Conservation (phyloP, 2,888 invertebrate species). For the Boloria euphrosyne region DNA sequence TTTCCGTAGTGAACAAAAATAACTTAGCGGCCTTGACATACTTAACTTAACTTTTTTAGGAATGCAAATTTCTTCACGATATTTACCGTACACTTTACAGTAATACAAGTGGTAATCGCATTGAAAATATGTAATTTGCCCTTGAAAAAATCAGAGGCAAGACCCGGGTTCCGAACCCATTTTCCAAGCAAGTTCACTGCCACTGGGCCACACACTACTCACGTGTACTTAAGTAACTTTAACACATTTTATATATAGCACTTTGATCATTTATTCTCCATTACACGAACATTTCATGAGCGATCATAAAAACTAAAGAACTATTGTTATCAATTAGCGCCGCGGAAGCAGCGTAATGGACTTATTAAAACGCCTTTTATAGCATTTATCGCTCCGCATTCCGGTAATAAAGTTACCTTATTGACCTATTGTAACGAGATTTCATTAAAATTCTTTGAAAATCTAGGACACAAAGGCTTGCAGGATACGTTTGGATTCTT, state of each 20-base stretch:
- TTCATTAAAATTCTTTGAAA: slow-evolving; percentile 11
- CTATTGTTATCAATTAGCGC: slow-evolving; percentile 33
- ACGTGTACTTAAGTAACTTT: too few species aligned
- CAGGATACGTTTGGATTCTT: neutral
- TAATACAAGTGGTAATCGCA: too few species aligned
- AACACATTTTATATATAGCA: too few species aligned
- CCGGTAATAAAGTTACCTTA: slow-evolving; percentile 15
- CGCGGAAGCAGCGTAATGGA: slow-evolving; percentile 20
- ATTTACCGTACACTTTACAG: too few species aligned
- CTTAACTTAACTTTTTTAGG: too few species aligned
- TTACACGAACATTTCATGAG: slow-evolving; percentile 18
- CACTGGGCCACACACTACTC: too few species aligned
- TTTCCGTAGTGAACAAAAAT: neutral
- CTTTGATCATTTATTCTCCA: slow-evolving; percentile 4
- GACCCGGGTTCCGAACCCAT: too few species aligned
- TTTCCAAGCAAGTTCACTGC: neutral
- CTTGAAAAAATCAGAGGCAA: too few species aligned
- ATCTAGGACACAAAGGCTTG: slow-evolving; percentile 15
- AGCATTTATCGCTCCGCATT: slow-evolving; percentile 15
- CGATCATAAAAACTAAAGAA: slow-evolving; percentile 24
- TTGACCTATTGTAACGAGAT: slow-evolving; percentile 15
- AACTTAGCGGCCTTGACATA: too few species aligned
- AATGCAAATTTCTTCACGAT: too few species aligned
- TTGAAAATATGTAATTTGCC: too few species aligned
- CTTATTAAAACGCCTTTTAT: slow-evolving; percentile 24